Evolutionary conservation across 2,888 invertebrate genomes (phyloP).

Genomic region (Lasioglossum zephyrum): DNA sequence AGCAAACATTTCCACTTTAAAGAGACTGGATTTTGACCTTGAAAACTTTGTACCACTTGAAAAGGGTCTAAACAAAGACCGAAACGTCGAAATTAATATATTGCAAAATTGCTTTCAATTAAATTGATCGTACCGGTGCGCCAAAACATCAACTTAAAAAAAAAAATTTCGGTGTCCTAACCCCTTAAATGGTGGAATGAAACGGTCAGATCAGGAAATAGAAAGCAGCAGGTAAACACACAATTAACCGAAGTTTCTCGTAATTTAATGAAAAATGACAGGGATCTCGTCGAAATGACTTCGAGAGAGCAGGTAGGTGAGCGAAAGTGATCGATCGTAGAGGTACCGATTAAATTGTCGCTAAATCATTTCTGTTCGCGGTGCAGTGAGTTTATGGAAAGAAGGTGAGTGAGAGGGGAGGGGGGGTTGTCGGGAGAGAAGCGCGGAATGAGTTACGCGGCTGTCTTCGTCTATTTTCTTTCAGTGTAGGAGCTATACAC

Average conservation of each 20-base stretch:
- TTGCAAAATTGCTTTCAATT: too few species aligned
- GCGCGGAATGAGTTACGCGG: slow-evolving; percentile 43
- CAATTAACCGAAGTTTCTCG: not conserved
- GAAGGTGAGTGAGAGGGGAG: not conserved
- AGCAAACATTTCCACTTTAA: too few species aligned
- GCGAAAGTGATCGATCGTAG: slow-evolving; percentile 17
- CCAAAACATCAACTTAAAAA: too few species aligned
- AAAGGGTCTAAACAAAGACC: too few species aligned
- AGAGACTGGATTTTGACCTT: too few species aligned
- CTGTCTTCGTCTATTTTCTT: slow-evolving; percentile 50
- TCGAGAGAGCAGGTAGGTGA: not conserved
- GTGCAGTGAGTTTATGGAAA: slow-evolving; percentile 1
- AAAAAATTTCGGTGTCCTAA: too few species aligned
- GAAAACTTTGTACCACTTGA: too few species aligned
- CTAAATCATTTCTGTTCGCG: slow-evolving; percentile 32
- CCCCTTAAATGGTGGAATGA: not conserved
- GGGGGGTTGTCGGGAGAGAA: not conserved
- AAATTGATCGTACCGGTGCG: too few species aligned
- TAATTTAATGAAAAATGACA: not conserved
- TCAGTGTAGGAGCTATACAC: slow-evolving; percentile 12
- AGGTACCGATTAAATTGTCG: slow-evolving; percentile 39
- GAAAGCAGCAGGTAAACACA: too few species aligned
- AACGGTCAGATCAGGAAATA: not conserved
- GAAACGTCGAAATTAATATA: too few species aligned
- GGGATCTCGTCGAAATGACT: not conserved